phyloP scores from a whole-genome alignment of 2,113 vertebrate species.

The Tapirus terrestris region DNA sequence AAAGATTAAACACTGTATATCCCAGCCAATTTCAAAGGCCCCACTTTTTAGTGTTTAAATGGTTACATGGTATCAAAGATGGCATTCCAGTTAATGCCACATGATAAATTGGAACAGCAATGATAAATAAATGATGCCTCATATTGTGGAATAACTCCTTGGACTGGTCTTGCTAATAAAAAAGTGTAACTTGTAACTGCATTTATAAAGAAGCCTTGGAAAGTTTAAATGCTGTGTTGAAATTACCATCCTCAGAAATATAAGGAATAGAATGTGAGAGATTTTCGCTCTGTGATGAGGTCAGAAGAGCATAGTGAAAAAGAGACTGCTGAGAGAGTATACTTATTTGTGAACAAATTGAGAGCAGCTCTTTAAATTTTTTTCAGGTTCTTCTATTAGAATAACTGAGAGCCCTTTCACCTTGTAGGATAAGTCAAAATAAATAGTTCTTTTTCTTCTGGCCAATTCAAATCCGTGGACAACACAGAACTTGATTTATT shows the following conservation, averaged over 20 bases:
- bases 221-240: not conserved
- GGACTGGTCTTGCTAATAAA: not conserved
- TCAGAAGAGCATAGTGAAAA: not conserved
- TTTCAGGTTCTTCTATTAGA: not conserved
- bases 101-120: not conserved
- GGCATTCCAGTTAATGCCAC: not conserved
- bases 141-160: not conserved
- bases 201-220: not conserved
- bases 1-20: constrained; percentile 81
- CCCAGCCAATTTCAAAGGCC: constrained; percentile 72
- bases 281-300: not conserved
- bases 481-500: not conserved
- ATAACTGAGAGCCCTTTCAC: not conserved
- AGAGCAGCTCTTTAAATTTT: not conserved
- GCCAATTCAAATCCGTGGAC: not conserved
- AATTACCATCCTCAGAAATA: not conserved
- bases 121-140: not conserved
- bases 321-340: not conserved
- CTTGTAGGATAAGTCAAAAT: not conserved
- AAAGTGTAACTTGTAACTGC: not conserved
- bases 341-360: not conserved
- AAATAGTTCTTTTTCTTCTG: not conserved
- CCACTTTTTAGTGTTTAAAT: constrained; percentile 73
- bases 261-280: not conserved
- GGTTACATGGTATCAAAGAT: constrained; percentile 43